Evolutionary conservation across 2,888 invertebrate species (phyloP), one percentile per base, ranked within the genome.

Genomic region (Ectemnius cavifrons): DNA sequence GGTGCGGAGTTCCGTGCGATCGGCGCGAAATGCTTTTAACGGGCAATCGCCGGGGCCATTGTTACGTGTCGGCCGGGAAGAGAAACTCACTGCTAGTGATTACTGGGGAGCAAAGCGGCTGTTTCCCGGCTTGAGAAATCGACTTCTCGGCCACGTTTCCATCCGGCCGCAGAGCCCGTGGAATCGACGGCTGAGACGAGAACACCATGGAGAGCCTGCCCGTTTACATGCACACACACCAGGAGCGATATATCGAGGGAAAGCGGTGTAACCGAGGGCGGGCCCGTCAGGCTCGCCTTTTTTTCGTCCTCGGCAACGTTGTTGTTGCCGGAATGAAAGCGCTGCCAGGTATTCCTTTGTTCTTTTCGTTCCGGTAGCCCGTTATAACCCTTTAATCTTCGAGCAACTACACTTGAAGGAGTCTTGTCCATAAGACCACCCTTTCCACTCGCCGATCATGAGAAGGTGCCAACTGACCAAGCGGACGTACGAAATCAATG

Each of bases 121-220:
- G 83, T 82, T 82, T 82, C 78, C 76, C 73, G 75, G 49, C 63
- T 82, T 82, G 80, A 73, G 83, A 83, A 82, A 82, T 83, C 80
- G 78, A 65, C 73, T 71, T 59, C 67, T 37, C 37, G 68, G 52
- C 64, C 65, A 57, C 74, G 76, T 69, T 72, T 69, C 71, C 83
- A 80, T 82, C 82, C 82, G 81, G 81, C 77, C 68, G 59, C 71
- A 52, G 59, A 52, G 58, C 49, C 59, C 28, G 67, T 60, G 60
- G 63, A 67, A 16, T 60, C 72, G 71, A 77, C 52, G 62, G 73
- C 65, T 76, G 69, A 71, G 66, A 69, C 75, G 62, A 79, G 72
- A 18, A 52, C 52, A 64, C n/a, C 5, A 11, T 8, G 37, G 37
- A 37, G 37, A 37, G 8, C 8, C 5, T 1, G 23, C 28, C 57